A percentile compares a stretch with the other conserved stretches of the same genome.
phyloP scores from a whole-genome alignment of 2,113 vertebrate genomes.

The Mobula birostris region DNA sequence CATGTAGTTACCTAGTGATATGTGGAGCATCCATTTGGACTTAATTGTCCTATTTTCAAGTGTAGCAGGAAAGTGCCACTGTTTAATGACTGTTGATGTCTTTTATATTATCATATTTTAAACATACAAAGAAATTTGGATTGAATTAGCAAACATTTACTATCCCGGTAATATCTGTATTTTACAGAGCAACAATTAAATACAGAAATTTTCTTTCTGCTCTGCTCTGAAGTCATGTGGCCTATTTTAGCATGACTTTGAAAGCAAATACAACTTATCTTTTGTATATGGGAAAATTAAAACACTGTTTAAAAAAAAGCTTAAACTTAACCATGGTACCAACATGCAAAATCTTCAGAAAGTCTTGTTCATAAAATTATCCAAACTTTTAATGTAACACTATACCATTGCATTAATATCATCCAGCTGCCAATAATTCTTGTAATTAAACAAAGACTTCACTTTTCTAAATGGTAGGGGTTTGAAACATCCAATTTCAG shows the following conservation, averaged over 20 bases:
- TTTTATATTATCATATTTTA: conserved; percentile 57
- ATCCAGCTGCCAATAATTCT: conserved; percentile 16
- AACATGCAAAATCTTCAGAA: conserved; percentile 3
- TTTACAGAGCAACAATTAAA: conserved; percentile 9
- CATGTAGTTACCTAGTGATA: conserved; percentile 67
- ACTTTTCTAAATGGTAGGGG: conserved; percentile 50
- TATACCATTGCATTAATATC: conserved; percentile 30
- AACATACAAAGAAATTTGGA: conserved; percentile 44
- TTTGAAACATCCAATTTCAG: conserved; percentile 49
- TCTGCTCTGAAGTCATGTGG: neutral
- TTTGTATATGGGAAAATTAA: conserved; percentile 30
- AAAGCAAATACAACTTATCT: conserved; percentile 29
- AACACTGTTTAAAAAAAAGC: conserved; percentile 20
- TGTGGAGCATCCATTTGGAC: conserved; percentile 55
- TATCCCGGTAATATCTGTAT: conserved; percentile 35
- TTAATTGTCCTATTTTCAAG: conserved; percentile 52
- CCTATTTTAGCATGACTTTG: neutral
- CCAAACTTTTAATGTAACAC: conserved; percentile 28
- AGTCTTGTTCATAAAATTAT: neutral
- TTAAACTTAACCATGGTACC: conserved; percentile 17
- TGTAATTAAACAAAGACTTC: conserved; percentile 45
- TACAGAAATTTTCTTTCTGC: neutral
- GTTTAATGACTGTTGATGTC: conserved; percentile 53
- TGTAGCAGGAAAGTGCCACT: conserved; percentile 49
- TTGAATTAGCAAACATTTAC: conserved; percentile 55